A percentile compares a stretch with the other conserved stretches of the same genome.
These are phyloP conservation scores for Onychostoma macrolepis DNA, from an alignment of 2,113 vertebrate genomes.

Conservation along the genomic window DNA sequence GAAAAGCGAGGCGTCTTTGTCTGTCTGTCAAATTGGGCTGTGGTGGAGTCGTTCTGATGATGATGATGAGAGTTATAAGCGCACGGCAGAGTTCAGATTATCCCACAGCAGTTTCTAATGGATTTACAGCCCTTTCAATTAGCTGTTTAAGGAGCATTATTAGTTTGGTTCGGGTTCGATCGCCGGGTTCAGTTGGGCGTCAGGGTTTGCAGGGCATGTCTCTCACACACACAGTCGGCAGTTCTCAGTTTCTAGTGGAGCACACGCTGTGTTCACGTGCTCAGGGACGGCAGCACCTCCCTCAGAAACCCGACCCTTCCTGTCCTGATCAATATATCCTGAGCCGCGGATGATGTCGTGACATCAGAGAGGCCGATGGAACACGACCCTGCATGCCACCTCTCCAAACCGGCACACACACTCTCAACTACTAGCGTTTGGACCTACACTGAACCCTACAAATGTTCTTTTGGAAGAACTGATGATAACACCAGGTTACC, in stretches of 20 bases:
- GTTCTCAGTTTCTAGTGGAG: slow-evolving; percentile 44
- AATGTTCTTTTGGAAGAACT: neutral
- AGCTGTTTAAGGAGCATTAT: slow-evolving; percentile 81
- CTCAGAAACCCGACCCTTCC: slow-evolving; percentile 84
- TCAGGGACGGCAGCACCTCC: slow-evolving; percentile 73
- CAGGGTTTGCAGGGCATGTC: neutral
- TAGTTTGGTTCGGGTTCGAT: slow-evolving; percentile 97
- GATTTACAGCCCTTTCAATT: slow-evolving; percentile 99
- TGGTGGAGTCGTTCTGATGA: slow-evolving; percentile 99
- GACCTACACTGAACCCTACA: neutral
- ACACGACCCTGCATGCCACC: slow-evolving; percentile 71
- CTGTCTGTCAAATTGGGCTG: slow-evolving; percentile 79
- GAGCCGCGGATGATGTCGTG: slow-evolving; percentile 91
- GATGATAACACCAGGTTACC: neutral
- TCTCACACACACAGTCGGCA: neutral
- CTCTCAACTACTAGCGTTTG: neutral
- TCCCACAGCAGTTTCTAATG: slow-evolving; percentile 99
- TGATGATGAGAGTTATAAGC: slow-evolving; percentile 99
- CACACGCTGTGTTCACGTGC: slow-evolving; percentile 66
- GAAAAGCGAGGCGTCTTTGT: slow-evolving; percentile 67
- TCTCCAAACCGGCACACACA: slow-evolving; percentile 58
- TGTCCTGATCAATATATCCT: slow-evolving; percentile 89
- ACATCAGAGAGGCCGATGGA: slow-evolving; percentile 87
- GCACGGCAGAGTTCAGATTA: slow-evolving; percentile 95
- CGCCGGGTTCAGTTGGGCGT: slow-evolving; percentile 81